Evolutionary conservation across 2,888 invertebrate species (phyloP), one percentile per base, ranked within the genome.

Genomic region (Sarcophaga subvicina): DNA sequence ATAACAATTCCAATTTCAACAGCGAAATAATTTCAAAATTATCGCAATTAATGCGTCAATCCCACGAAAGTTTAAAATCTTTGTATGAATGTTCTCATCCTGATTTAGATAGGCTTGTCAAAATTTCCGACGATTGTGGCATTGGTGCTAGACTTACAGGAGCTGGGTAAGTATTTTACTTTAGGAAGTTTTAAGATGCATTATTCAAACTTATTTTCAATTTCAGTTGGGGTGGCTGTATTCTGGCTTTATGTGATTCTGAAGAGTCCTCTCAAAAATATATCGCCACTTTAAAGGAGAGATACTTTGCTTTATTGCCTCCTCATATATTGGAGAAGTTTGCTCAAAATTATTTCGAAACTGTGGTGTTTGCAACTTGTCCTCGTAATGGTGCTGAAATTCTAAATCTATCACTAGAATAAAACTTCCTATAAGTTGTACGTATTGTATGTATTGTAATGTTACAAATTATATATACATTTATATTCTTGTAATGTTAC

Each of bases 111-210:
- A 94, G 94, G 81, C 94, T 99, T 27, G 97, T 98, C 25, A 94
- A 96, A 49, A 93, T 96, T 91, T 97, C 97, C 11, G 94, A 95
- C 85, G 95, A 96, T 85, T 80, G 66, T 80, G 95, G 95, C 37
- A 94, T 96, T n/a, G 97, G 98, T 64, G 97, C 98, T n/a, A 95
- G 99, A 75, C 94, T 99, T 62, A 99, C 99, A 2, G 99, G 99
- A 59, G 99, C 99, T 49, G 98, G 98, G 94, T 96, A 92, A 93
- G 90, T 83, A 12, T 0, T 70, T 0, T 22, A 8, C 54, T 22
- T 22, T 12, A 2, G 14, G 0, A 8, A 5, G 45, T 63, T 45
- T 22, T 45, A n/a, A 64, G 2, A 12, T 11, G 14, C 0, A 64
- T 0, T 64, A 64, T 64, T 54, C 14, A 14, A 54, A 54, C 12